Evolutionary conservation across 2,888 invertebrate species (phyloP).

Genomic region (Caenorhabditis sp.): DNA sequence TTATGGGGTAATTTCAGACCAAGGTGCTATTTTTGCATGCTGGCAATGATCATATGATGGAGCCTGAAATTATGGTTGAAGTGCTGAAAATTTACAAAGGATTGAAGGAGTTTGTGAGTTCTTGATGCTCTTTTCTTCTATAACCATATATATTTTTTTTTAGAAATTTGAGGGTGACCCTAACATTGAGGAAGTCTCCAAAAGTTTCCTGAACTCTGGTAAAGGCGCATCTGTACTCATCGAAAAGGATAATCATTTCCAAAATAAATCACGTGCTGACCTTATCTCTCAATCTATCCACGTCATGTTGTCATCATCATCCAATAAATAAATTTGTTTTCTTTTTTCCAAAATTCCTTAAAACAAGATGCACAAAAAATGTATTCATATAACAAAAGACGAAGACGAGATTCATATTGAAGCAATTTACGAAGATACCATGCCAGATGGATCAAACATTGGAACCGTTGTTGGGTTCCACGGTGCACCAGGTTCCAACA

Average conservation of each 20-base stretch:
- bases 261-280: constrained; percentile 30
- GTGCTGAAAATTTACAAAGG: constrained; percentile 17
- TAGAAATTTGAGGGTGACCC: background rate
- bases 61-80: constrained; percentile 26
- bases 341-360: background rate
- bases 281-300: background rate
- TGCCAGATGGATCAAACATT: constrained; percentile 37
- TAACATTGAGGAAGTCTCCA: background rate
- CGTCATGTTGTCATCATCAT: background rate
- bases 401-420: constrained; percentile 21
- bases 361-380: background rate
- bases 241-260: constrained; percentile 30
- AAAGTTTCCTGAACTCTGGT: background rate
- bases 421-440: constrained; percentile 47
- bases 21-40: constrained; percentile 37
- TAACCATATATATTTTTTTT: too few relatives aligned
- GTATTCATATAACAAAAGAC: background rate
- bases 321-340: constrained; percentile 3
- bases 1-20: constrained; percentile 12
- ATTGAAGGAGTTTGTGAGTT: constrained; percentile 22
- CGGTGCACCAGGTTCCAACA: constrained; percentile 57
- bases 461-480: constrained; percentile 55
- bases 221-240: constrained; percentile 22
- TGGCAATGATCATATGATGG: constrained; percentile 43
- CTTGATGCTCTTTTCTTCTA: too few relatives aligned